Conservation (phyloP, 2,888 invertebrate genomes). For the Aphodius granarius region DNA sequence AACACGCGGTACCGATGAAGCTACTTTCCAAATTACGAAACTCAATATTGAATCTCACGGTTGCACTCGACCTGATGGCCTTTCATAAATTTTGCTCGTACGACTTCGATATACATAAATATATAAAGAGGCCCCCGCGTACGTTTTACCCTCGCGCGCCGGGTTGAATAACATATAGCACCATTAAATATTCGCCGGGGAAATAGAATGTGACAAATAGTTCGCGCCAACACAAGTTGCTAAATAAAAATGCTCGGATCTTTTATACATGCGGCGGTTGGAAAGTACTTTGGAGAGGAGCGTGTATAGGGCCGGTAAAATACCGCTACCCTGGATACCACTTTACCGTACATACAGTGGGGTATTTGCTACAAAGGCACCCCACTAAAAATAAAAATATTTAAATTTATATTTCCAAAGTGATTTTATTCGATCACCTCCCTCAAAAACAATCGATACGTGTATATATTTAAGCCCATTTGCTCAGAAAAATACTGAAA, state of each 20-base stretch:
- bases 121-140: constrained; percentile 4
- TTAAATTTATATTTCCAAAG: too few species aligned
- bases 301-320: background rate
- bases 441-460: too few species aligned
- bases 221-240: constrained; percentile 41
- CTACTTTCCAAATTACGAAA: background rate
- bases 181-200: constrained; percentile 41
- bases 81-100: background rate
- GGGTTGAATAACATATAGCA: constrained; percentile 36
- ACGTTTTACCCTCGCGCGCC: constrained; percentile 11
- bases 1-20: background rate
- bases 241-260: constrained; percentile 42
- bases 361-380: background rate
- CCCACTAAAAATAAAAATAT: background rate
- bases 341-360: background rate
- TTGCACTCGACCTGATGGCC: background rate
- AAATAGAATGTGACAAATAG: constrained; percentile 45
- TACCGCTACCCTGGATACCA: background rate
- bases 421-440: background rate
- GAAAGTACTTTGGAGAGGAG: constrained; percentile 36
- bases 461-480: too few species aligned
- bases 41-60: background rate
- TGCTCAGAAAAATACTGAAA: too few species aligned
- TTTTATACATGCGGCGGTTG: constrained; percentile 42
- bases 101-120: constrained; percentile 6